phyloP scores from a whole-genome alignment of 2,797 vertebrate species.

The Acrocephalus scirpaceus region DNA sequence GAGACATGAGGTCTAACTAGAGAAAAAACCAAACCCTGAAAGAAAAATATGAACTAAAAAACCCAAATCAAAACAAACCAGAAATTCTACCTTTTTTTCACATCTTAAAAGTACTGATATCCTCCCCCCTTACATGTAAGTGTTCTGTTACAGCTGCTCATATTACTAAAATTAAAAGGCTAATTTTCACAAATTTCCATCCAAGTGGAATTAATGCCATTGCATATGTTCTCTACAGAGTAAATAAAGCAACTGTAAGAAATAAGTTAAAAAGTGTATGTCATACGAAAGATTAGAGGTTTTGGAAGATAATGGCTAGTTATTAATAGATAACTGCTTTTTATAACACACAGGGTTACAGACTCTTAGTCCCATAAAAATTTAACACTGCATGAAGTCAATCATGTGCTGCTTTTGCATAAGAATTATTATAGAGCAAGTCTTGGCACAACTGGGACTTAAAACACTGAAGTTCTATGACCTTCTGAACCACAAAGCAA shows the following conservation, averaged over 20 bases:
- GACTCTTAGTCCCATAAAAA: neutral
- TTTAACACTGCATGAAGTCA: neutral
- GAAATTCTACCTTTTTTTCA: neutral
- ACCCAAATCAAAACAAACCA: neutral
- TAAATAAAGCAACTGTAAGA: neutral
- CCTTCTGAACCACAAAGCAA: neutral
- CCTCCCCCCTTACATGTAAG: fast-evolving
- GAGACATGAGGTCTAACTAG: neutral
- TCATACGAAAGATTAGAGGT: neutral
- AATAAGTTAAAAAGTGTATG: neutral
- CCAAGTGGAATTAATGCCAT: neutral
- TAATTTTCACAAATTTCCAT: neutral
- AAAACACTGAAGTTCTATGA: neutral
- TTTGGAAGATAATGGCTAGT: neutral
- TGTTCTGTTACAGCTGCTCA: neutral
- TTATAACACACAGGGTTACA: neutral
- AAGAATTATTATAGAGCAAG: neutral
- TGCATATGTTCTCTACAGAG: neutral
- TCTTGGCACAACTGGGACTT: neutral
- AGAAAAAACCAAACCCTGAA: neutral
- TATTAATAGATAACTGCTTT: neutral
- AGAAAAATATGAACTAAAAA: neutral
- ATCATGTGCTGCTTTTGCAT: neutral
- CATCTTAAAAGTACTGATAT: neutral
- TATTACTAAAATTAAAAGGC: neutral